Conservation (phyloP, 1,140 invertebrate genomes). For the Anastatus disparis region DNA sequence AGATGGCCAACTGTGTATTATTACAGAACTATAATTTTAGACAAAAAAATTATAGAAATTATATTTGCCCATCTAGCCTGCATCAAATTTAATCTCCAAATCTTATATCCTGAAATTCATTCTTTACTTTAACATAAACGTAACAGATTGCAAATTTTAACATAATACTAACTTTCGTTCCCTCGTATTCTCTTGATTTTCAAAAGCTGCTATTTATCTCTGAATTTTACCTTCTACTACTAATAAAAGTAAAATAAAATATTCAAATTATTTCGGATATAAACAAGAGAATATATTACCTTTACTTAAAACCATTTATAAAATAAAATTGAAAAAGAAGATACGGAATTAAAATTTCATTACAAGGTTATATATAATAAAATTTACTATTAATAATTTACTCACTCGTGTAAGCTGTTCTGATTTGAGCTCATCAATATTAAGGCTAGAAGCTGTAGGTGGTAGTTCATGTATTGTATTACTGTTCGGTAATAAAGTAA, state of each 20-base stretch:
- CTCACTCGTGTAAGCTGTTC: background rate
- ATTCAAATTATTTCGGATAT: background rate
- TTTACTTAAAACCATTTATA: background rate
- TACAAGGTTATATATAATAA: background rate
- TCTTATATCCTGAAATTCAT: too few species aligned
- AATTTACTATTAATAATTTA: background rate
- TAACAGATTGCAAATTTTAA: too few species aligned
- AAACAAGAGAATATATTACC: background rate
- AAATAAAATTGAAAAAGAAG: background rate
- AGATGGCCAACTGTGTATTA: too few species aligned
- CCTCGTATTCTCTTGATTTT: too few species aligned
- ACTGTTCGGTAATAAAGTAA: conserved; percentile 8
- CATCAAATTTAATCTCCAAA: too few species aligned
- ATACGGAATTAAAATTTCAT: background rate
- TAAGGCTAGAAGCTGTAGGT: background rate
- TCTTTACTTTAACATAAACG: too few species aligned
- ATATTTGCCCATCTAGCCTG: too few species aligned
- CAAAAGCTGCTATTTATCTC: too few species aligned
- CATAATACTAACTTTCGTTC: too few species aligned
- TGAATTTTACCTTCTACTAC: too few species aligned
- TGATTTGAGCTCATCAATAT: background rate
- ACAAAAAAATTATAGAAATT: too few species aligned
- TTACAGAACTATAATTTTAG: too few species aligned
- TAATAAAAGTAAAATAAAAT: background rate
- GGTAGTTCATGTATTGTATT: conserved; percentile 11